Conservation (phyloP, 2,797 vertebrate genomes). For the Macrochelys suwanniensis region DNA sequence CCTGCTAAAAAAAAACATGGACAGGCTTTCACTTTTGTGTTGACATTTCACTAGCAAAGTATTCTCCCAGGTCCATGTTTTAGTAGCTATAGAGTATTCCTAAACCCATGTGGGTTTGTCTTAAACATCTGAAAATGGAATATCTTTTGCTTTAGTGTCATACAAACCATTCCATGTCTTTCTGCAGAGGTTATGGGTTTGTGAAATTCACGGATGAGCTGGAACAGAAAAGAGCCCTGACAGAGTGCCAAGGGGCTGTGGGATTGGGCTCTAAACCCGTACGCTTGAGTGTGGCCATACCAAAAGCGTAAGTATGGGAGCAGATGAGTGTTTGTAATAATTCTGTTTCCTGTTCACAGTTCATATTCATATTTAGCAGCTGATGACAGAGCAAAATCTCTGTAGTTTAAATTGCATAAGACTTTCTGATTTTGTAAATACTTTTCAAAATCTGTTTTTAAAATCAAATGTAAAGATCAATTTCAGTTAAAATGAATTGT, state of each 20-base stretch:
- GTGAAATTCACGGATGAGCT: constrained; percentile 93
- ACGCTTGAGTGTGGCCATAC: constrained; percentile 91
- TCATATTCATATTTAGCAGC: constrained; percentile 28
- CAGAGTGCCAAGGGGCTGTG: constrained; percentile 90
- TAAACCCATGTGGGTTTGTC: neutral
- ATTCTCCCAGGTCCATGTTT: neutral
- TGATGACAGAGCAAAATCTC: neutral
- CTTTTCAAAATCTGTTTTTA: neutral
- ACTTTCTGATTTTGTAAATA: neutral
- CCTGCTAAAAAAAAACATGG: neutral
- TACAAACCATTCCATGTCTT: neutral
- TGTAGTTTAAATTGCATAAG: neutral
- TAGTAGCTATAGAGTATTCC: neutral
- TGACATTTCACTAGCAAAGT: neutral
- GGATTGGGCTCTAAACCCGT: constrained; percentile 91
- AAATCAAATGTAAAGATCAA: neutral
- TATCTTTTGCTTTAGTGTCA: neutral
- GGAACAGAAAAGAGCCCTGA: constrained; percentile 91
- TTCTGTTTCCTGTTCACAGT: neutral
- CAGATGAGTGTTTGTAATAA: neutral
- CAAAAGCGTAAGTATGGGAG: constrained; percentile 88
- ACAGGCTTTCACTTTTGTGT: neutral
- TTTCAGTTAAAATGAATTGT: neutral
- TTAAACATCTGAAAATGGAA: neutral
- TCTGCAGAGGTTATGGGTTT: constrained; percentile 91